Evolutionary conservation across 2,888 invertebrate species (phyloP), one percentile per base, ranked within the genome.

Genomic region (Patella caerulea): DNA sequence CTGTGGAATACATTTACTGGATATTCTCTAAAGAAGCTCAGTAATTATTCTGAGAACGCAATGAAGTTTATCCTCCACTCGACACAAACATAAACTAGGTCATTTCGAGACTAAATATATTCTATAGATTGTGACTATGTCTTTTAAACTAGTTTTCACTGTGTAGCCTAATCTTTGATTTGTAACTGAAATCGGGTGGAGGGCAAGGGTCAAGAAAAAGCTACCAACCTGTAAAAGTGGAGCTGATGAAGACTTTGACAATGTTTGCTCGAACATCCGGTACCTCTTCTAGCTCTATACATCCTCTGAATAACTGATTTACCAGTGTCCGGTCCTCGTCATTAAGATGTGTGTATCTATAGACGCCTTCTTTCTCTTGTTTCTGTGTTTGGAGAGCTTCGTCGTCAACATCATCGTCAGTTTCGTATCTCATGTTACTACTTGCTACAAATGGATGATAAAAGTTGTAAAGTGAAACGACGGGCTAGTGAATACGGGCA

Each of bases 241-340:
- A 98, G 90, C 98, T 98, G 83, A 98, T 98, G 91, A 98, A 98
- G 86, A 98, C 98, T 86, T 98, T 94, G 65, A 98, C 98, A 88
- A 98, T 97, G 93, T 98, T 98, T 71, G 98, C 98, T 93, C 97
- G 97, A 84, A 98, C 96, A 0, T 97, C 96, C 0, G 98, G 98
- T 84, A 98, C 93, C 73, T 95, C 94, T 91, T 96, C 96, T 29
- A 87, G 78, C 52, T 78, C 72, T 19, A 86, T 53, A n/a, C 83
- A 83, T 15, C 88, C 88, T 11, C 82, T 74, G 2, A 88, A 75
- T 15, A 88, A 72, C 29, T 71, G 70, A 59, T 84, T 84, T 19
- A 87, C 84, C 24, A 80, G 15, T 0, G 81, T 72, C 17, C 71
- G 78, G 70, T 87, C 83, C 0, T 82, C 81, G 3, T 81, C 77